Conservation (phyloP, 2,888 invertebrate genomes). For the Epistrophe eligans region DNA sequence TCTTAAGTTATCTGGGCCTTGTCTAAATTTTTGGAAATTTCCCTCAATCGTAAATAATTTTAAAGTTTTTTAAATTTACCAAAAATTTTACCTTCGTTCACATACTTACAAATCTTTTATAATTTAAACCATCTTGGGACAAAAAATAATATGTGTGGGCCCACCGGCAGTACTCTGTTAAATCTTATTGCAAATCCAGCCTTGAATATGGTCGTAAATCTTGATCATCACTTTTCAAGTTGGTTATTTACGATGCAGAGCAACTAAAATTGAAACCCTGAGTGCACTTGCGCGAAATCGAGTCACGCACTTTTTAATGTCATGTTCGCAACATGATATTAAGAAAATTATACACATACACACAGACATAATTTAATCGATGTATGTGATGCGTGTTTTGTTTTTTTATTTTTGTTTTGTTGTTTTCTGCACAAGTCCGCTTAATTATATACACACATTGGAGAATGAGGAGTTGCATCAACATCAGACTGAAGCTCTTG, state of each 20-base stretch:
- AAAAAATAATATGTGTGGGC: background rate
- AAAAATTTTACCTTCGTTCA: background rate
- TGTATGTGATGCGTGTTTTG: conserved; percentile 54
- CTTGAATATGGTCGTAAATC: conserved; percentile 4
- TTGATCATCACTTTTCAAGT: conserved; percentile 35
- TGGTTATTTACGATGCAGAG: conserved; percentile 18
- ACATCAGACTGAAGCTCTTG: conserved; percentile 35
- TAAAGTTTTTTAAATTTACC: background rate
- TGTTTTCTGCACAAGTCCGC: conserved; percentile 21
- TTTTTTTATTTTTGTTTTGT: too few relatives aligned
- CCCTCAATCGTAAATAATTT: background rate
- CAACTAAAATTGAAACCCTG: conserved; percentile 19
- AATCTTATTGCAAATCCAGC: background rate
- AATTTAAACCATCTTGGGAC: background rate
- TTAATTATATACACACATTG: conserved; percentile 58
- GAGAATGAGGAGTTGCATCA: background rate
- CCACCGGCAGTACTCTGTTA: background rate
- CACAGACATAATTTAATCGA: conserved; percentile 68
- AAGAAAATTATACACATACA: conserved; percentile 73
- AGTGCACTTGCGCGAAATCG: conserved; percentile 69
- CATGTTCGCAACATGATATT: conserved; percentile 75
- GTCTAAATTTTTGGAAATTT: too few relatives aligned
- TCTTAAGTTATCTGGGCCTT: too few relatives aligned
- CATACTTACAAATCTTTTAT: background rate
- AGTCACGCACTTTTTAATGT: conserved; percentile 76